These are phyloP conservation scores for Ochropacha duplaris DNA, from an alignment of 2,888 invertebrate genomes.

Conservation along the genomic window DNA sequence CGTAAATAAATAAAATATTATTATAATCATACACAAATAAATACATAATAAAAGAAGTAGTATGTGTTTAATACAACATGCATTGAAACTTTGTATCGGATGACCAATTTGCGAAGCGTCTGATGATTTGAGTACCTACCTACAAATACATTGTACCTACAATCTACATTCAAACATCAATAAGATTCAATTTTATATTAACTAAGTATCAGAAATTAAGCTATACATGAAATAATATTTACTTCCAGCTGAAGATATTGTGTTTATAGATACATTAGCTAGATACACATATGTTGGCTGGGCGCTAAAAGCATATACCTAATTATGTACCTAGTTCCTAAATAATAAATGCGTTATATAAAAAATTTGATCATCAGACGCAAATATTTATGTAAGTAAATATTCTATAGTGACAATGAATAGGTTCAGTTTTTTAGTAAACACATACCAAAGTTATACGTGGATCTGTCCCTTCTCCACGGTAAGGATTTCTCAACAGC, in stretches of 20 bases:
- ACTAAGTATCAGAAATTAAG: not conserved
- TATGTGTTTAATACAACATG: conserved; percentile 5
- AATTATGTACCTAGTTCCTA: too few species aligned
- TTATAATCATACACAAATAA: not conserved
- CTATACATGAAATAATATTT: not conserved
- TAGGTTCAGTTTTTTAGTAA: conserved; percentile 51
- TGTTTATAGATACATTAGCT: not conserved
- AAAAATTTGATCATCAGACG: conserved; percentile 56
- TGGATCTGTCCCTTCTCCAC: conserved; percentile 91
- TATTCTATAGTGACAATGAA: conserved; percentile 38
- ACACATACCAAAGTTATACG: conserved; percentile 88
- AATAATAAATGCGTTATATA: conserved; percentile 19
- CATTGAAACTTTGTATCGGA: conserved; percentile 23
- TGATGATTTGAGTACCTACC: not conserved
- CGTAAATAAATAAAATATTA: not conserved
- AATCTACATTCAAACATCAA: not conserved
- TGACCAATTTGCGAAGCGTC: conserved; percentile 32
- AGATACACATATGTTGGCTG: not conserved
- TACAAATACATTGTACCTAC: not conserved
- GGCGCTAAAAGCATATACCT: not conserved
- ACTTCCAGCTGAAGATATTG: not conserved
- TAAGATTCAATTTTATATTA: not conserved
- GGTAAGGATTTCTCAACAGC: conserved; percentile 92
- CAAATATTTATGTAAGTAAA: conserved; percentile 24
- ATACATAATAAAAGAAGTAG: not conserved